Evolutionary conservation across 2,113 vertebrate species (phyloP).

Genomic region (Datnioides undecimradiatus): DNA sequence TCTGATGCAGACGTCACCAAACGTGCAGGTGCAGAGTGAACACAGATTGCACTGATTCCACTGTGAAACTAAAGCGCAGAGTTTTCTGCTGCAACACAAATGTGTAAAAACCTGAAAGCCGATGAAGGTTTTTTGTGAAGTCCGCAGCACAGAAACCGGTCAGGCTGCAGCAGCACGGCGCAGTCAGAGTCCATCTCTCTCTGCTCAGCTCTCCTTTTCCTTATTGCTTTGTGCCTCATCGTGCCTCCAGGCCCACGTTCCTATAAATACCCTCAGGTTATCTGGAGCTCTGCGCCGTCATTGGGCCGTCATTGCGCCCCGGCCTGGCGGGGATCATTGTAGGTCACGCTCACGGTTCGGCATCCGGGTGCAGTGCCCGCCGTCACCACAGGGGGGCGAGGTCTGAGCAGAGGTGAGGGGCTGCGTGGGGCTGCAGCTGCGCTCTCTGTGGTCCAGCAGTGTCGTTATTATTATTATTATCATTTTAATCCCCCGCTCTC

Average conservation of each 20-base stretch:
- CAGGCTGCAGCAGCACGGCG: neutral
- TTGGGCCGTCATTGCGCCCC: neutral
- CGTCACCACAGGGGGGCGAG: conserved; percentile 25
- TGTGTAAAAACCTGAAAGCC: neutral
- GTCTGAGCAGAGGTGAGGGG: conserved; percentile 7
- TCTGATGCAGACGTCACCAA: neutral
- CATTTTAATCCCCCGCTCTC: conserved; percentile 45
- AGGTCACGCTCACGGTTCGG: neutral
- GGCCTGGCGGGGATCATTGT: neutral
- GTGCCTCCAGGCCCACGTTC: neutral
- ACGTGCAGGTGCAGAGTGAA: neutral
- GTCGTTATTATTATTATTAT: neutral
- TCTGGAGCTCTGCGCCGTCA: conserved; percentile 4
- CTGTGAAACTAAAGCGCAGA: neutral
- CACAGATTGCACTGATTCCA: too few species aligned
- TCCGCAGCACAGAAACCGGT: neutral
- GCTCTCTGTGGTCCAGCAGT: neutral
- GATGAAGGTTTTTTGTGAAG: neutral
- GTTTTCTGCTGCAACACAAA: neutral
- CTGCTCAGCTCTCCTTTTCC: neutral
- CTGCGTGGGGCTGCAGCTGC: neutral
- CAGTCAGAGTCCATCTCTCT: neutral
- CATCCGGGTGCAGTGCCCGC: conserved; percentile 8
- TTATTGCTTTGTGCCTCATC: neutral
- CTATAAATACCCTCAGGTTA: conserved; percentile 28